These are phyloP conservation scores for Sebastes dallii DNA, from an alignment of 2,797 vertebrate species.

Conservation along the genomic window DNA sequence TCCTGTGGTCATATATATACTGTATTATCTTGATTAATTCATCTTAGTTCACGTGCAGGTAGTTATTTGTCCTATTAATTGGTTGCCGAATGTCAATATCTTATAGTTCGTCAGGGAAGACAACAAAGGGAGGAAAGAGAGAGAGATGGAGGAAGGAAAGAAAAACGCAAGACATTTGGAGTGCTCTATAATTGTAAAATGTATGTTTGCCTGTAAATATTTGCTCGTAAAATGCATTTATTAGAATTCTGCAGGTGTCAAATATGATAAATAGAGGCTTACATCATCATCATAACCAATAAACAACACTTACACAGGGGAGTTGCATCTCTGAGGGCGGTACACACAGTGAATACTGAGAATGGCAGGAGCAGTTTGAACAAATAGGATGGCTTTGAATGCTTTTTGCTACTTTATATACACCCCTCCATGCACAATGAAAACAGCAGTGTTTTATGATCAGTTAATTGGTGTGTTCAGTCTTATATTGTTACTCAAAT, in stretches of 20 bases:
- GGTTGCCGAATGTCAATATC: too few species aligned
- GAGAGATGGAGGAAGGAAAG: too few species aligned
- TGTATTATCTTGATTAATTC: too few species aligned
- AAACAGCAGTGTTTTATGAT: not conserved
- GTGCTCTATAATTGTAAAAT: too few species aligned
- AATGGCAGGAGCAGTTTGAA: not conserved
- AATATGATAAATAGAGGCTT: not conserved
- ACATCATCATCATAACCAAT: not conserved
- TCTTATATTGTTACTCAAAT: not conserved
- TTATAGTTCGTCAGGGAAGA: too few species aligned
- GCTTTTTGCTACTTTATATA: not conserved
- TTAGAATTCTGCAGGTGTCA: not conserved
- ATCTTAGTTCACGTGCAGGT: too few species aligned
- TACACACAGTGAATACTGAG: not conserved
- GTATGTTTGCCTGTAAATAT: too few species aligned
- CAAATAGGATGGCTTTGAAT: not conserved
- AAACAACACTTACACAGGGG: not conserved
- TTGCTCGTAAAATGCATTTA: too few species aligned
- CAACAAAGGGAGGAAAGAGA: too few species aligned
- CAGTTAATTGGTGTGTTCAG: not conserved
- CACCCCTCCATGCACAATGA: not conserved
- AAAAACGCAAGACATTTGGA: too few species aligned
- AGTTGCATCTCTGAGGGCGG: not conserved
- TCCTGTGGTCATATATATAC: too few species aligned
- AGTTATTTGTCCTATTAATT: too few species aligned